phyloP scores from a whole-genome alignment of 2,797 vertebrate species.

The Anas acuta region DNA sequence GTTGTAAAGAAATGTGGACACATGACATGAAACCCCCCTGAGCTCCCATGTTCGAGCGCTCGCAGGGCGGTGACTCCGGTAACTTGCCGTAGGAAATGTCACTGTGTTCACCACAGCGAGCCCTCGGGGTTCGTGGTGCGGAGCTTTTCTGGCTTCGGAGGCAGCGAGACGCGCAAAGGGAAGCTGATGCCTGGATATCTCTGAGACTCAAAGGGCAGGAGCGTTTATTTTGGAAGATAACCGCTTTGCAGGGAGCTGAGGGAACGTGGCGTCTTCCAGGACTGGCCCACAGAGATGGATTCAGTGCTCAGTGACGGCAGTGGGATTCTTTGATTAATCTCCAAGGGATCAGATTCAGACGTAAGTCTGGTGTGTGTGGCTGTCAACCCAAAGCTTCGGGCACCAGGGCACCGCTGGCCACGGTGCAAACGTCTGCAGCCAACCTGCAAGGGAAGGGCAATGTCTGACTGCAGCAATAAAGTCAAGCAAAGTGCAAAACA shows the following conservation, averaged over 20 bases:
- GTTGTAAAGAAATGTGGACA: background rate
- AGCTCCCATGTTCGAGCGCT: fast-evolving
- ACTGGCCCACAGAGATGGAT: background rate
- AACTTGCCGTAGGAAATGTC: background rate
- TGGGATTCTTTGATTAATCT: background rate
- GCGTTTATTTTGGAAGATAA: background rate
- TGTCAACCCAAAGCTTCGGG: background rate
- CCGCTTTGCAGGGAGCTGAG: background rate
- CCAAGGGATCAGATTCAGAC: background rate
- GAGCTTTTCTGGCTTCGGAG: background rate
- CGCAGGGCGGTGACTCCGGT: background rate
- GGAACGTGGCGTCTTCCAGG: background rate
- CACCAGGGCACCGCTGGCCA: background rate
- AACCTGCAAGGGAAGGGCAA: background rate
- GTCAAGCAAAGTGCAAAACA: background rate
- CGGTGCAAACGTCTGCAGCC: background rate
- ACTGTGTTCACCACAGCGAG: background rate
- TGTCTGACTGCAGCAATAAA: background rate
- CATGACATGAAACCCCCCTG: background rate
- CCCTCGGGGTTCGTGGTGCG: fast-evolving
- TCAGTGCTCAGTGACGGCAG: background rate
- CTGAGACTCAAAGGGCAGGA: background rate
- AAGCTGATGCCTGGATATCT: fast-evolving
- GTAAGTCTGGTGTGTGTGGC: background rate
- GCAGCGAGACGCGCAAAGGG: background rate